These are phyloP conservation scores for Seriola quinqueradiata DNA, from an alignment of 2,113 vertebrate species.

Conservation along the genomic window DNA sequence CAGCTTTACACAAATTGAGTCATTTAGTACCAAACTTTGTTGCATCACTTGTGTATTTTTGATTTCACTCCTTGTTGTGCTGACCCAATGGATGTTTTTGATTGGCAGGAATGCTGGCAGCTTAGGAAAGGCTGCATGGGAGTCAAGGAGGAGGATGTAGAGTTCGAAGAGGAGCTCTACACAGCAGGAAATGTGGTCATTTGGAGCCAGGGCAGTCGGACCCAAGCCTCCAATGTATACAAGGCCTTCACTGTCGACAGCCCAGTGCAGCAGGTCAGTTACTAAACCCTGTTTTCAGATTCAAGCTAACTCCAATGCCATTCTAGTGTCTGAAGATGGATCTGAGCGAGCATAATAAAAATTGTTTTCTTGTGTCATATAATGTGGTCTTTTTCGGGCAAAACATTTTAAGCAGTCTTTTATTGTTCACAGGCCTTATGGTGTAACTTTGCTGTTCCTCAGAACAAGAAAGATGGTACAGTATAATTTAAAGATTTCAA, in stretches of 20 bases:
- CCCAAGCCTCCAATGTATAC: constrained; percentile 89
- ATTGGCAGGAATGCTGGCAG: constrained; percentile 92
- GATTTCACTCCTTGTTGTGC: background rate
- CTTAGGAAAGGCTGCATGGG: constrained; percentile 90
- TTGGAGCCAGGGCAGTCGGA: constrained; percentile 95
- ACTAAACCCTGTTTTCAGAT: constrained; percentile 1
- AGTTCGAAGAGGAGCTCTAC: constrained; percentile 96
- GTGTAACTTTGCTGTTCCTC: constrained; percentile 93
- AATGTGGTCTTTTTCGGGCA: too few relatives aligned
- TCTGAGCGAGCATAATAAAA: background rate
- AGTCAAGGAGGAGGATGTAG: constrained; percentile 88
- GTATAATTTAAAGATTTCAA: background rate
- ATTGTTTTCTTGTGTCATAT: background rate
- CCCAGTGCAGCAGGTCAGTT: constrained; percentile 91
- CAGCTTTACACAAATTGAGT: too few relatives aligned
- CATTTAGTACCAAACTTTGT: too few relatives aligned
- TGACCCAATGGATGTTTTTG: constrained; percentile 2
- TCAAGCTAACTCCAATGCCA: background rate
- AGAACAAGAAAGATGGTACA: constrained; percentile 88
- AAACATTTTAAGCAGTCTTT: background rate
- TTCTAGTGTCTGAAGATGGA: background rate
- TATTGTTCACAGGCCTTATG: constrained; percentile 90
- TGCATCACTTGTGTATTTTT: background rate
- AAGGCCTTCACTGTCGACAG: constrained; percentile 98
- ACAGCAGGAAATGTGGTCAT: constrained; percentile 94